Evolutionary conservation across 2,888 invertebrate genomes (phyloP).

Genomic region (Siphlonurus alternatus): DNA sequence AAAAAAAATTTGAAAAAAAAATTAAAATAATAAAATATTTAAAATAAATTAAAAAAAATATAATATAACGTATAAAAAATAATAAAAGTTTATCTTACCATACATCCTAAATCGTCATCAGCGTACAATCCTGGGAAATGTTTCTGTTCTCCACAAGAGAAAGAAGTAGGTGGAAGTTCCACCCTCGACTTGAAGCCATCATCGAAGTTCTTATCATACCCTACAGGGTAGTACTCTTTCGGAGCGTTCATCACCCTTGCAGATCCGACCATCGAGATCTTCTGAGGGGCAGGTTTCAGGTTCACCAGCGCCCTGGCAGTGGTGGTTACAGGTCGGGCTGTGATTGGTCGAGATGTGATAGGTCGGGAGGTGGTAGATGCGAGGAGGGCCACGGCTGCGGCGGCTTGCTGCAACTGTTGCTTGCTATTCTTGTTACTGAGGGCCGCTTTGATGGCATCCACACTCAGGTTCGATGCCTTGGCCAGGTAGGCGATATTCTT

Average conservation of each 20-base stretch:
- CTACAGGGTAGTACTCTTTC: constrained; percentile 71
- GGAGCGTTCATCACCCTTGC: constrained; percentile 78
- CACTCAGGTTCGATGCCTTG: constrained; percentile 58
- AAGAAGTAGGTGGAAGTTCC: constrained; percentile 65
- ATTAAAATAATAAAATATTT: background rate
- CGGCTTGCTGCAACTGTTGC: constrained; percentile 38
- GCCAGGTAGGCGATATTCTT: constrained; percentile 31
- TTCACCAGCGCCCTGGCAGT: constrained; percentile 17
- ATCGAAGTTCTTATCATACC: constrained; percentile 78
- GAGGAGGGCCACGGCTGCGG: constrained; percentile 18
- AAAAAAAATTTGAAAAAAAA: background rate
- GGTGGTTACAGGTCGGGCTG: constrained; percentile 21
- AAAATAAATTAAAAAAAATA: too few species aligned
- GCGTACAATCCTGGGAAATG: constrained; percentile 82
- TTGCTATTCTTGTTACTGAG: constrained; percentile 35
- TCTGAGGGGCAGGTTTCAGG: background rate
- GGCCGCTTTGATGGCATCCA: constrained; percentile 60
- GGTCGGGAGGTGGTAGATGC: constrained; percentile 21
- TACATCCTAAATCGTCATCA: constrained; percentile 74
- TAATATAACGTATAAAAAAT: background rate
- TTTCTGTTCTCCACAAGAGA: constrained; percentile 75
- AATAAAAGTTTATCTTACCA: constrained; percentile 42
- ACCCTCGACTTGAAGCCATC: constrained; percentile 74
- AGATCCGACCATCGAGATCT: background rate
- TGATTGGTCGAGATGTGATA: constrained; percentile 4